Evolutionary conservation across 2,888 invertebrate species (phyloP), one percentile per base, ranked within the genome.

Genomic region (Meiosimyza platycephala): DNA sequence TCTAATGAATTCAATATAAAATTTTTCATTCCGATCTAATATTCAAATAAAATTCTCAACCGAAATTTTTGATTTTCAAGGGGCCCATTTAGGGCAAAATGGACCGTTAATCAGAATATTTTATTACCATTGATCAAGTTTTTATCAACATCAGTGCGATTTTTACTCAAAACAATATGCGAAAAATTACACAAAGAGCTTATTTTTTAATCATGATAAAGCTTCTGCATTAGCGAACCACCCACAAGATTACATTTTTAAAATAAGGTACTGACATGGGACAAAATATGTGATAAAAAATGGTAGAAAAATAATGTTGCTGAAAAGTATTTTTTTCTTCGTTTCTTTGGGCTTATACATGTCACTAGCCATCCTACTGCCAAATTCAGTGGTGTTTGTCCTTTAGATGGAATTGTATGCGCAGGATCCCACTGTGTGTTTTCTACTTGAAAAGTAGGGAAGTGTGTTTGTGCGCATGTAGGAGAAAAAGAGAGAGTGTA

Each of bases 191-290:
- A 47, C 50, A 59, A 68, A 59, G 28, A 59, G 68, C 68, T 68
- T 68, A 68, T 7, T 57, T 68, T 68, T 68, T 68, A 68, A 59
- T 68, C 59, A 68, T 50, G 50, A 59, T 50, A 57, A 68, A 6
- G 68, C 50, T 68, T 68, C 48, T 40, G 15, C 12, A 33, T 22
- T 57, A 57, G 40, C 9, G 59, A 50, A 28, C 57, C 59, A 47
- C 48, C 67, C 67, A 28, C 50, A 60, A 40, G 13, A 13, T 22
- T 9, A 60, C 12, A 60, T 3, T 13, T 15, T 15, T 22, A 60
- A 7, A 59, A 47, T 16, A 47, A 63, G 63, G 40, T 47, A 63
- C 40, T 63, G 48, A 47, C 47, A 12, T 16, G n/a, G n/a, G 12
- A 18, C 40, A 18, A 40, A 18, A 47, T 33, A 60, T 16, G 40